These are phyloP conservation scores for Sebastes iracundus DNA, from an alignment of 2,797 vertebrate species.

Conservation along the genomic window DNA sequence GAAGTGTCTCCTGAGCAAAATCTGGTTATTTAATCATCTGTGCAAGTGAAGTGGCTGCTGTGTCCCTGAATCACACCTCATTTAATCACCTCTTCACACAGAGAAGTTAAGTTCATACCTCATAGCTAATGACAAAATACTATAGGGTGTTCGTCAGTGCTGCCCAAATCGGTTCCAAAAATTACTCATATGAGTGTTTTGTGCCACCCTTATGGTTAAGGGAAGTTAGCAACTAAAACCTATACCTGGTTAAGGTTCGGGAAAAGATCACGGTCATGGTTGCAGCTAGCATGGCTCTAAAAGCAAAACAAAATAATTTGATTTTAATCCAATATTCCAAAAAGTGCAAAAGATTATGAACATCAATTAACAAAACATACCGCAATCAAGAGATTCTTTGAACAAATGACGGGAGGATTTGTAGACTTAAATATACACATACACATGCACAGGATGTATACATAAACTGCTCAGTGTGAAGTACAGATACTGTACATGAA, in stretches of 20 bases:
- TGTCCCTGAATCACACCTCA: constrained; percentile 33
- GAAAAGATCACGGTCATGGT: background rate
- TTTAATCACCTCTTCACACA: constrained; percentile 26
- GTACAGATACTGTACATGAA: background rate
- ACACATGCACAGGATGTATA: background rate
- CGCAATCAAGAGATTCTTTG: background rate
- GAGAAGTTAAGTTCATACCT: background rate
- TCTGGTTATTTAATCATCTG: constrained; percentile 11
- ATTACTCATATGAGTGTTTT: background rate
- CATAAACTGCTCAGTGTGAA: background rate
- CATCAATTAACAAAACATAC: background rate
- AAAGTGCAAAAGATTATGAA: background rate
- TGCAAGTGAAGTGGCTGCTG: background rate
- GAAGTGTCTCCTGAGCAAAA: constrained; percentile 28
- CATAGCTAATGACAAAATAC: background rate
- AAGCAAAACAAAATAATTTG: background rate
- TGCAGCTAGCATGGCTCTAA: background rate
- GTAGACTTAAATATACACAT: background rate
- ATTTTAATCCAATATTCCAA: background rate
- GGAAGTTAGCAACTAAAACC: background rate
- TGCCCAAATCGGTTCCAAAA: background rate
- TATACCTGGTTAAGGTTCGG: background rate
- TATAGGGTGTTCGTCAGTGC: background rate
- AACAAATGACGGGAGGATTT: background rate
- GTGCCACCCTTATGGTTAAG: background rate